Base-by-base conservation (phyloP, 2,797 vertebrate genomes). In the Phylloscopus collybita region DNA sequence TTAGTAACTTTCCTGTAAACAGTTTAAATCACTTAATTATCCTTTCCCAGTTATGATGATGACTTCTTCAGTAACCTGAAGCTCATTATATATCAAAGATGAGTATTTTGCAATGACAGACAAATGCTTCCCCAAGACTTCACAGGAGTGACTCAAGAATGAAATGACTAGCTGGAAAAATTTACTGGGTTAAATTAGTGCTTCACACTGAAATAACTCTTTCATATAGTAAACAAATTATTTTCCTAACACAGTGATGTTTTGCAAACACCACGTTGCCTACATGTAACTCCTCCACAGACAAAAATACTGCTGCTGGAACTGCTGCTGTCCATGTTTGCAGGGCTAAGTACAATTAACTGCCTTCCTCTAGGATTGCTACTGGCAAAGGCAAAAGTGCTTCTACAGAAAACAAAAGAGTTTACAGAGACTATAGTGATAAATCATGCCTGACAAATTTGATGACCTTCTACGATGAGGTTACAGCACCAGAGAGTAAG, bases 111-210 rank as follows among this genome's bases (percentile, higher is more conserved):
- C 76, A 80, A 13, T 47, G 42, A 87, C 66, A 83, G 71, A 82
- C 18, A 65, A 92, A 71, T 78, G 36, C 54, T 75, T 92, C 81
- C 65, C 32, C 21, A 78, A 67, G 50, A 34, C 45, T 80, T 74
- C 42, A 86, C 32, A 29, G 16, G 82, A 88, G 26, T 90, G 81
- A 88, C 50, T 91, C 92, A 91, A 61, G 36, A 89, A 80, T 11
- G 40, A 91, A 69, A 90, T 57, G 21, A 90, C 72, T 78, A n/a
- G 56, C 53, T 57, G 54, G 90, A 92, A 95, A 93, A 95, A 38
- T 20, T 17, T 59, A 86, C 81, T 80, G 72, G 10, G 69, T 90
- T 95, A 80, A 73, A 79, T 73, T 50, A 88, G 17, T 51, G 42
- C 72, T 87, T 78, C 69, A 74, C 34, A 67, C 20, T 40, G 49